Conservation (phyloP, 2,797 vertebrate genomes). For the Rhinogobio ventralis region DNA sequence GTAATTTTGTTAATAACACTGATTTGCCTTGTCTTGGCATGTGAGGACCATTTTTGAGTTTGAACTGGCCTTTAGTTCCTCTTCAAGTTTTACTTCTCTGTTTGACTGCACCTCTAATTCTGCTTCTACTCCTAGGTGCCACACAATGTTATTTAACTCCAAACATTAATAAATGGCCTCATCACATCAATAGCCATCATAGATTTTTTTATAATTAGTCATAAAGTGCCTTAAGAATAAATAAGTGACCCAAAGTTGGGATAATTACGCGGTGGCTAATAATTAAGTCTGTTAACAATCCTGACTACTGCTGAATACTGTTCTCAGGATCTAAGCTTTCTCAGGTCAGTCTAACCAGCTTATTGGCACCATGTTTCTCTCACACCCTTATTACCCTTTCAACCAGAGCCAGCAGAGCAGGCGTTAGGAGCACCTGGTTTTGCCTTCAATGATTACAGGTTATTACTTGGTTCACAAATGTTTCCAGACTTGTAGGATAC, state of each 20-base stretch:
- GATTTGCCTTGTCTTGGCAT: constrained; percentile 10
- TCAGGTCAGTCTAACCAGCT: constrained; percentile 71
- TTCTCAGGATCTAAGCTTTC: constrained; percentile 64
- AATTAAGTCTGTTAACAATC: constrained; percentile 69
- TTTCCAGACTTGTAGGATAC: not conserved
- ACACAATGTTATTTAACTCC: constrained; percentile 38
- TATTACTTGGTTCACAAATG: constrained; percentile 25
- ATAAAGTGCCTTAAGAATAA: constrained; percentile 54
- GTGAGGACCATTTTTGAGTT: constrained; percentile 13
- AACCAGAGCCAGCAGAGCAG: constrained; percentile 4
- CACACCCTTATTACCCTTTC: constrained; percentile 42
- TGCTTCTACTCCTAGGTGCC: constrained; percentile 8
- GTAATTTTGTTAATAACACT: constrained; percentile 39
- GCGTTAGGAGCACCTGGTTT: constrained; percentile 19
- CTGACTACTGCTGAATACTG: constrained; percentile 54
- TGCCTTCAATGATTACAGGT: constrained; percentile 17
- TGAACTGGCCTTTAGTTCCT: not conserved
- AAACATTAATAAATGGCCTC: constrained; percentile 28
- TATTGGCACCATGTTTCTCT: constrained; percentile 58
- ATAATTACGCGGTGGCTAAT: constrained; percentile 66
- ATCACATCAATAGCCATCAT: constrained; percentile 66
- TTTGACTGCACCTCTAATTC: constrained; percentile 22
- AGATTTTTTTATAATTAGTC: constrained; percentile 72
- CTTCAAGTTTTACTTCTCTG: constrained; percentile 20
- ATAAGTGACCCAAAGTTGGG: constrained; percentile 57